Base-by-base conservation (phyloP, 2,888 invertebrate species). In the Dynastes maya region DNA sequence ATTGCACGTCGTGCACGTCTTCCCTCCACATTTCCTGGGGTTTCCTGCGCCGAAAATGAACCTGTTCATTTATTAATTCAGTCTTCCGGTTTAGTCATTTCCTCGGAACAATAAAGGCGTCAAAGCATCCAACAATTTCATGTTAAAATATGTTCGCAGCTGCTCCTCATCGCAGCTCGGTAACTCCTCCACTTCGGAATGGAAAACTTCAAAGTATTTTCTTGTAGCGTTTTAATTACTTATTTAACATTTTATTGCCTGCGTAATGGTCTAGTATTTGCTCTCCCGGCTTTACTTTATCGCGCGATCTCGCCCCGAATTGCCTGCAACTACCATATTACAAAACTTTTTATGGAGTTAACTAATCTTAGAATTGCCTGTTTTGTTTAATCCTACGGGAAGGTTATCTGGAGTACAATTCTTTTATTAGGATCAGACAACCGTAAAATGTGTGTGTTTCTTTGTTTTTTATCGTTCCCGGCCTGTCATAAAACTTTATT, bases 171-270 rank as follows among this genome's bases (percentile, higher is more conserved):
- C 16, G 55, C 61, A 1, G 51, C 32, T 16, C 22, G 8, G 16
- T 6, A 22, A 16, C 22, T 22, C 3, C 55, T 16, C 71, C 40
- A 61, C 55, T 49, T 70, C 55, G 74, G 64, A 72, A 82, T 84
- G 81, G 82, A 83, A 83, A 84, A 84, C 82, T 84, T 83, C 82
- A 83, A 84, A 84, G 84, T 83, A 85, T 84, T 84, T 72, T 84
- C 83, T 86, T 83, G 84, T 82, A 83, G 83, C 80, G 83, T 81
- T 82, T 84, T 85, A 86, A 86, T 86, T 86, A 84, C 85, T 85
- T 85, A 86, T 86, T 86, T 85, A 85, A 85, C 86, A 86, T 86
- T 86, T 86, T 86, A 86, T 86, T 85, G 85, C 84, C 84, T 85
- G 83, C 83, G 84, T 85, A 86, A 86, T 84, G 84, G 84, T 79